Base-by-base conservation (phyloP, 1,140 invertebrate genomes). In the Glomeris maerens region DNA sequence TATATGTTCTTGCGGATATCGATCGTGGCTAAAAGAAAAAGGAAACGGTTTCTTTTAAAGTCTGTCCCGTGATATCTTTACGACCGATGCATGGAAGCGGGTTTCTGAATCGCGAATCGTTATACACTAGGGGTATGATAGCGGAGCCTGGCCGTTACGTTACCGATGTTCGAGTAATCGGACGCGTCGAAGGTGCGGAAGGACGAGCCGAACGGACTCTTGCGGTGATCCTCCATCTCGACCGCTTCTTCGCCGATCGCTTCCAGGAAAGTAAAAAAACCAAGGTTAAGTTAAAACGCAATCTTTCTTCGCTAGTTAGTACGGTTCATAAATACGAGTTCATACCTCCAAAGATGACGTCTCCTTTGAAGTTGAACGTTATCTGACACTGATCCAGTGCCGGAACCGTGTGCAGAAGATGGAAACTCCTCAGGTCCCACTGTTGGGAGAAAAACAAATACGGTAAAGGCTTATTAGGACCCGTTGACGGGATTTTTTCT, bases 341-440 rank as follows among this genome's bases (percentile, higher is more conserved):
- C 52, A 57, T 62, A 62, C 68, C 63, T 61, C 72, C 74, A 63
- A 74, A 76, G 23, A 78, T 69, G 27, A 77, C 64, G 52, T 72
- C 69, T 13, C 70, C 72, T 7, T 61, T 63, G 42, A 70, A 59
- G 54, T 74, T 78, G 59, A 78, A 78, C 20, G 59, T 60, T 36
- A 77, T 61, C 52, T 69, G 65, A 63, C 88, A 90, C 59, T 95
- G 86, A 63, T 96, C 86, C 25, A 98, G 68, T 0, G 83, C 78
- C 14, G 90, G 85, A 7, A 98, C 90, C 1, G 92, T 97, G 60
- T 91, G 80, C 2, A 98, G 66, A 22, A 98, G 69, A 65, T 94
- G 87, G 68, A 91, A 97, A 13, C 90, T 95, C 52, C 93, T 73
- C 4, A 98, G 65, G 66, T 98, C 94, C 94, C 94, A 98, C 29